These are phyloP conservation scores for Electrona antarctica DNA, from an alignment of 2,113 vertebrate genomes.

Conservation along the genomic window DNA sequence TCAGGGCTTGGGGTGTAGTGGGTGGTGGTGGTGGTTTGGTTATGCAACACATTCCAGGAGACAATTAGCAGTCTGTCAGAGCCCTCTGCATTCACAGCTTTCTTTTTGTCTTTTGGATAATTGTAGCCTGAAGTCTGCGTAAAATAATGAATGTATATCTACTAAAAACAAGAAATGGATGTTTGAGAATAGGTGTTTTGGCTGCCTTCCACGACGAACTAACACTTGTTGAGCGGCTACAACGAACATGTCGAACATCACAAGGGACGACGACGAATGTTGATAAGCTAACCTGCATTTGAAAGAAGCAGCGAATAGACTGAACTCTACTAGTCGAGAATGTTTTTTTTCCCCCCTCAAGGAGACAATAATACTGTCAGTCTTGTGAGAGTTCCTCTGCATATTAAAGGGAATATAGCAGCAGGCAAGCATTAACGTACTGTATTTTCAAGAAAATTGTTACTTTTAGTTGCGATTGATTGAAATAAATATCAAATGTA, in stretches of 20 bases:
- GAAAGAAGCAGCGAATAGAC: background rate
- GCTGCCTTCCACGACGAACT: constrained; percentile 23
- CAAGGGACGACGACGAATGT: background rate
- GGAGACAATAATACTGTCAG: no score
- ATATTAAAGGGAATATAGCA: no score
- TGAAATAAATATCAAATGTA: no score
- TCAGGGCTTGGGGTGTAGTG: no score
- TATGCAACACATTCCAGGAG: constrained; percentile 22
- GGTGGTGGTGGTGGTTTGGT: constrained; percentile 3
- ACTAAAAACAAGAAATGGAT: constrained; percentile 44
- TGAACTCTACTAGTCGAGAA: background rate
- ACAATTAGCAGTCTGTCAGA: constrained; percentile 14
- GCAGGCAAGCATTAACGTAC: no score
- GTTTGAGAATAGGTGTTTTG: constrained; percentile 28
- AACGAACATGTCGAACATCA: background rate
- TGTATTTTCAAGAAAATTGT: no score
- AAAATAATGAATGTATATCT: background rate
- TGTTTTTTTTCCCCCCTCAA: no score
- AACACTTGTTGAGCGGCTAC: constrained; percentile 24
- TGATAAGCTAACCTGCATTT: background rate
- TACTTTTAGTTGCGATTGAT: no score
- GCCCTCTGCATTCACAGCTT: constrained; percentile 44
- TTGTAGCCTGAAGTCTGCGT: constrained; percentile 15
- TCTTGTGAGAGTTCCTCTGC: no score
- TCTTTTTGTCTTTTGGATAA: constrained; percentile 12